Evolutionary conservation across 2,888 invertebrate species (phyloP), one percentile per base, ranked within the genome.

Genomic region (Eurytoma adleriae): DNA sequence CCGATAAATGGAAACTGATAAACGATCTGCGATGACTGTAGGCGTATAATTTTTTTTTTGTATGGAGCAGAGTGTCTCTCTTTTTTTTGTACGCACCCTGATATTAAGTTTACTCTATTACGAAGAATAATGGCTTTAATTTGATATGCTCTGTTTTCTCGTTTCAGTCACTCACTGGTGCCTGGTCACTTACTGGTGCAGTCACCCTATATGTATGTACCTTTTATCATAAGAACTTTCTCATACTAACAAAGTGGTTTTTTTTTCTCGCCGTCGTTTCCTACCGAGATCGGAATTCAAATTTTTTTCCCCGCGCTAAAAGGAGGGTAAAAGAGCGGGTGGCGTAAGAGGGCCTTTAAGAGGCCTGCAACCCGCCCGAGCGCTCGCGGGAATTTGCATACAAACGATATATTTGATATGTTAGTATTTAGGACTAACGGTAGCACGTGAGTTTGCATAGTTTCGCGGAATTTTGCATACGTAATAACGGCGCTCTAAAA

Each of bases 151-250:
- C 67, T 72, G 30, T 76, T 81, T 79, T 76, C 56, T 79, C 73
- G 16, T 82, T 82, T 80, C 82, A 82, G 82, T 79, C 82, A 82
- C 64, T 78, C 80, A 18, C 71, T 82, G 82, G 82, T 82, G 66
- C 79, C 82, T 56, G 79, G 82, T 64, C 82, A 82, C 56, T 78
- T 82, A 59, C 16, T 82, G 80, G 75, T 79, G 77, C 82, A 82
- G 80, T 80, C 82, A 48, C 80, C 79, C 68, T 82, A 82, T 52
- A 82, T 82, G 82, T 82, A 80, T 57, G 82, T 82, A 82, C 64
- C 52, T 40, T 18, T 50, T 69, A 61, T 18, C 20, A 73, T 68
- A 66, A 67, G 52, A 70, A 40, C n/a, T 3, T 24, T 40, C 10
- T 68, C n/a, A 24, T 27, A 64, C 14, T 24, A 52, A 66, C 24